Base-by-base conservation (phyloP, 1,140 invertebrate genomes). In the Palaemon carinicauda region DNA sequence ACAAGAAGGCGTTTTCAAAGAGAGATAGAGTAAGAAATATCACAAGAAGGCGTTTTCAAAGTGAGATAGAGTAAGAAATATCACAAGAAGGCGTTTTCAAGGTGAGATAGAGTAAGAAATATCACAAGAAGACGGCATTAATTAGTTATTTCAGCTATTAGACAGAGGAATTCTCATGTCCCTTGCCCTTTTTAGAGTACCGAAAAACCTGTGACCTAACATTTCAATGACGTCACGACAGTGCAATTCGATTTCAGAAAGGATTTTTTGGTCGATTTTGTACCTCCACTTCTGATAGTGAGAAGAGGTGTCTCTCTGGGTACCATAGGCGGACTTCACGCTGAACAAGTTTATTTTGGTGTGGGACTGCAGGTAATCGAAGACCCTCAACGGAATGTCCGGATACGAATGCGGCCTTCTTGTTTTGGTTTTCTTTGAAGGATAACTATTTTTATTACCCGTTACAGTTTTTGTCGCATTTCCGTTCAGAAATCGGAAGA, bases 201-300 rank as follows among this genome's bases (percentile, higher is more conserved):
- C 24, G 17, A 80, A 60, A 14, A 80, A 17, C 51, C 21, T 54
- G 54, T 80, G 54, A n/a, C 54, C 33, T 9, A 80, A 54, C n/a
- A 3, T 21, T 15, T 60, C 24, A n/a, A 80, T 33, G 1, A 80
- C 52, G 41, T 80, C 78, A 27, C 17, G 10, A 27, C 78, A 80
- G 15, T 12, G 7, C 7, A 10, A 31, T 17, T 80, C 78, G n/a
- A 41, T 14, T 14, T 60, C n/a, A 9, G 21, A 17, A 24, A 80
- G 78, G 12, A 27, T 31, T 31, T 3, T 21, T n/a, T 24, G 78
- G 14, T 5, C 41, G 78, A 80, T 80, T 24, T 5, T 80, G 10
- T 21, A 1, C 17, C 78, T 21, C 78, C 78, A 80, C 52, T 33
- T 54, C 78, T 80, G 78, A 53, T 80, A 60, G n/a, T 60, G 29